Evolutionary conservation across 2,888 invertebrate species (phyloP).

Genomic region (Chloroclystis v-ata): DNA sequence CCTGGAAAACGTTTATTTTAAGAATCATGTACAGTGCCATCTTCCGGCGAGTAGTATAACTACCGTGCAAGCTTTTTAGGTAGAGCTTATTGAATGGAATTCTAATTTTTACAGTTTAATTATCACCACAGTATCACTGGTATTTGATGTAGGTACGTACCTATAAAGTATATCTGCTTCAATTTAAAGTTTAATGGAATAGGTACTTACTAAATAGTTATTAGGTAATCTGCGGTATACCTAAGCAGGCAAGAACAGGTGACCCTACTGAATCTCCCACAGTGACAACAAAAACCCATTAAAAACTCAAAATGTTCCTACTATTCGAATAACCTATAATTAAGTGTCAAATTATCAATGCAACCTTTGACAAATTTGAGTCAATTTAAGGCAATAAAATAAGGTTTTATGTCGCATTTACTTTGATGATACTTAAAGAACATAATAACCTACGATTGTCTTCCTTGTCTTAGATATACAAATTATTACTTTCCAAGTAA

Average conservation of each 20-base stretch:
- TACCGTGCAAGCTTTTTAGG: not conserved
- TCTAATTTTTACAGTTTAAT: too few relatives aligned
- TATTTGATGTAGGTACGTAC: too few relatives aligned
- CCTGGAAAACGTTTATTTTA: too few relatives aligned
- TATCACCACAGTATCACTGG: too few relatives aligned
- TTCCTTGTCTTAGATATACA: conserved; percentile 27
- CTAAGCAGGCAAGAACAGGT: too few relatives aligned
- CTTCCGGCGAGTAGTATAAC: conserved; percentile 44
- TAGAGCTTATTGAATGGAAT: not conserved
- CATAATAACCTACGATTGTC: conserved; percentile 50
- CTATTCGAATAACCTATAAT: conserved; percentile 51
- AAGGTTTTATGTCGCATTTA: conserved; percentile 75
- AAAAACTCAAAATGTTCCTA: conserved; percentile 38
- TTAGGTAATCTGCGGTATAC: too few relatives aligned
- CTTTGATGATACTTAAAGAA: conserved; percentile 57
- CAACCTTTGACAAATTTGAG: conserved; percentile 72
- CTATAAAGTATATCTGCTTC: too few relatives aligned
- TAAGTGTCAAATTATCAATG: conserved; percentile 38
- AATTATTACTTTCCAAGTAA: conserved; percentile 23
- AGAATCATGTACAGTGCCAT: too few relatives aligned
- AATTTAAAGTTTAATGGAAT: too few relatives aligned
- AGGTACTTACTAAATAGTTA: too few relatives aligned
- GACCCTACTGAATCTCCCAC: not conserved
- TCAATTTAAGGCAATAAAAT: conserved; percentile 75
- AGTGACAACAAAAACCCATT: conserved; percentile 4